These are phyloP conservation scores for Polyploca ridens DNA, from an alignment of 2,888 invertebrate species.

Conservation along the genomic window DNA sequence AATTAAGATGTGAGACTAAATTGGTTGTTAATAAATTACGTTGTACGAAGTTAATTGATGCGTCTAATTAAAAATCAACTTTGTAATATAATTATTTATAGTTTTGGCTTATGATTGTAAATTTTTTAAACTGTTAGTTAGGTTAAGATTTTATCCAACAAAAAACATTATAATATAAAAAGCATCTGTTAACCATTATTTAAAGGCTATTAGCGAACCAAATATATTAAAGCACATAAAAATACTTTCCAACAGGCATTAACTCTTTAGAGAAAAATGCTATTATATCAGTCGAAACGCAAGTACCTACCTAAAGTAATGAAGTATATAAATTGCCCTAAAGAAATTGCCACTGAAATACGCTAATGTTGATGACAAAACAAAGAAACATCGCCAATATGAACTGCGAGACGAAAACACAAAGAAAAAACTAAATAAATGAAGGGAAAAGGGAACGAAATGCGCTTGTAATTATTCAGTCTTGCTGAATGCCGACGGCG, in stretches of 20 bases:
- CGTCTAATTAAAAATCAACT: no score
- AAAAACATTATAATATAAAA: no score
- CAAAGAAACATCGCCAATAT: slow-evolving; percentile 31
- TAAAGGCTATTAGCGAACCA: no score
- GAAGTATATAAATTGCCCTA: slow-evolving; percentile 17
- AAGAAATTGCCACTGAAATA: slow-evolving; percentile 32
- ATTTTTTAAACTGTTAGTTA: no score
- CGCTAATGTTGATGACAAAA: slow-evolving; percentile 37
- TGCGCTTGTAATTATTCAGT: slow-evolving; percentile 42
- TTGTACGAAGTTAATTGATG: no score
- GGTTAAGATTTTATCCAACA: no score
- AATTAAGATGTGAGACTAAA: not conserved
- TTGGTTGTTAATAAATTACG: no score
- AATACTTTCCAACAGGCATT: not conserved
- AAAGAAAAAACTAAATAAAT: slow-evolving; percentile 32
- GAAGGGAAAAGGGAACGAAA: slow-evolving; percentile 34
- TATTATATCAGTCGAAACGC: slow-evolving; percentile 1
- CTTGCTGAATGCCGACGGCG: slow-evolving; percentile 53
- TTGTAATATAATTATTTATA: no score
- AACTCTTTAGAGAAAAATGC: not conserved
- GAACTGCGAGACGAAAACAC: slow-evolving; percentile 27
- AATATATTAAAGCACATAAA: not conserved
- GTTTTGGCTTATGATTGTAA: no score
- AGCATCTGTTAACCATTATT: no score
- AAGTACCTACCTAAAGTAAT: not conserved